Evolutionary conservation across 2,113 vertebrate species (phyloP), one percentile per base, ranked within the genome.

Genomic region (Micronycteris hirsuta): DNA sequence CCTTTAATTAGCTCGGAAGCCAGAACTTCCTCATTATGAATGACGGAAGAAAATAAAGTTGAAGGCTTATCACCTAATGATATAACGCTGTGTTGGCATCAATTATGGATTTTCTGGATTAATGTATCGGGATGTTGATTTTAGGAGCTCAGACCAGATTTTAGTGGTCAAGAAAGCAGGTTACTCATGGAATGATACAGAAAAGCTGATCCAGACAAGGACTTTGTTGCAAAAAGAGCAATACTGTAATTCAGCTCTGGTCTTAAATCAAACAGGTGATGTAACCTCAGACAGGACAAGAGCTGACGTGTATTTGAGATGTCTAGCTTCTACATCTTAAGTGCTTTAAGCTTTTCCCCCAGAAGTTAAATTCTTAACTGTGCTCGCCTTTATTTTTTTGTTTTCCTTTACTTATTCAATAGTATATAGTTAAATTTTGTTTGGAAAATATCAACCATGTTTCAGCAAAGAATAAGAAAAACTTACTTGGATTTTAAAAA

Each of bases 1-100:
- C 76, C 96, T 96, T 85, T 70, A 86, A 82, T 83, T 92, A 61
- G 89, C 96, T 97, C 24, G 65, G 93, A 97, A 96, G 86, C 19
- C 63, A 94, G 63, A 54, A 84, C 87, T 94, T 96, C 89, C 84
- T 96, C 71, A 31, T 36, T 95, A 74, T 80, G 52, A 73, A 49
- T 58, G 63, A 76, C 3, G 74, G 93, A 93, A 61, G 86, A 91
- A 94, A 84, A 56, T 70, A 56, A 80, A 56, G 88, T 58, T 31
- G 56, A 74, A 82, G 88, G 74, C 67, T 96, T 78, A 84, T 86
- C 95, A 71, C n/a, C 67, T 86, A 84, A 96, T 45, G 56, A 93
- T 94, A 92, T 95, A 92, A 95, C 20, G 31, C 45, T 76, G 61
- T 24, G 70, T 63, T 26, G 45, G 67, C 45, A n/a, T 78, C 77